phyloP scores from a whole-genome alignment of 2,113 vertebrate species.

The Festucalex cinctus region DNA sequence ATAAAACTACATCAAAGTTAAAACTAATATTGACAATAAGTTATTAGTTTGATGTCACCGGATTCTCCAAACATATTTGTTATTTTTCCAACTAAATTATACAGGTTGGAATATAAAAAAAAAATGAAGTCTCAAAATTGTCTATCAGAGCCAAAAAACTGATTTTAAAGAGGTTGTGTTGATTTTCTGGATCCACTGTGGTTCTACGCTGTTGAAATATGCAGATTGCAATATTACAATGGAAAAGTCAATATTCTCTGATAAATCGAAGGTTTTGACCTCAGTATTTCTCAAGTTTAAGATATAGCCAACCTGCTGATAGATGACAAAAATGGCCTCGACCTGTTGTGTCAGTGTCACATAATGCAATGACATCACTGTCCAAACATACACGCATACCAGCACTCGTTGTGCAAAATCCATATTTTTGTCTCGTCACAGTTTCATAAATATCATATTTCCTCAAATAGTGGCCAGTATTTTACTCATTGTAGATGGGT shows the following conservation, averaged over 20 bases:
- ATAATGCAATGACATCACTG: slow-evolving; percentile 28
- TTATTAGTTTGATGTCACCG: too few species aligned
- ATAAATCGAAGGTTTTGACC: slow-evolving; percentile 4
- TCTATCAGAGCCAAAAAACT: too few species aligned
- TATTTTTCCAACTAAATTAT: too few species aligned
- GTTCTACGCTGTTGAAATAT: neutral
- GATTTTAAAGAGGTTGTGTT: too few species aligned
- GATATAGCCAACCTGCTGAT: slow-evolving; percentile 22
- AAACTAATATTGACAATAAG: too few species aligned
- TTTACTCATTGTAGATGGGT: neutral
- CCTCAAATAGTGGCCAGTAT: neutral
- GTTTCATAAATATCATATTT: neutral
- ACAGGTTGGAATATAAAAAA: too few species aligned
- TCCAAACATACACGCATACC: slow-evolving; percentile 15
- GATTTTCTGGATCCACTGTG: neutral
- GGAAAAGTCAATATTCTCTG: neutral
- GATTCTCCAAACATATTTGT: too few species aligned
- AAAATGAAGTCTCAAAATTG: too few species aligned
- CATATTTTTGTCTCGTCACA: neutral
- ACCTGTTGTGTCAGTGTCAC: slow-evolving; percentile 20
- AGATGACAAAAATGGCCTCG: slow-evolving; percentile 23
- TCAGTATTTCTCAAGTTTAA: slow-evolving; percentile 20
- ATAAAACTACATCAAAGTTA: too few species aligned
- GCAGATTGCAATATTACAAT: neutral
- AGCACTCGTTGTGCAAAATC: slow-evolving; percentile 1